These are phyloP conservation scores for Heterocephalus glaber DNA, from an alignment of 2,113 vertebrate genomes.

Conservation along the genomic window DNA sequence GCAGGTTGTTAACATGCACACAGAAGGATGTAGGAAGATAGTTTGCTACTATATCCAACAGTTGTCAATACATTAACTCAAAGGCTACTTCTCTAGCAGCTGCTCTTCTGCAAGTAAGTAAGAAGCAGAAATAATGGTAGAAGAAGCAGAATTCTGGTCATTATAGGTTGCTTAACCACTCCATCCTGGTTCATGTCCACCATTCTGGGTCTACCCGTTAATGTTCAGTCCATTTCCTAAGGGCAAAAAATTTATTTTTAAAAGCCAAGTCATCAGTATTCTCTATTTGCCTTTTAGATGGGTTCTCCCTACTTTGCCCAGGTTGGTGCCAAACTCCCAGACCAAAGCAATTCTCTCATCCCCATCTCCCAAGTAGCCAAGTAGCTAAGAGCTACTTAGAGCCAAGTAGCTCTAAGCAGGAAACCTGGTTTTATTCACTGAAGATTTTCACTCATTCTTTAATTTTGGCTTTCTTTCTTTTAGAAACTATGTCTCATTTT, in stretches of 20 bases:
- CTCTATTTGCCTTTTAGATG: background rate
- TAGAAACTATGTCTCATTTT: background rate
- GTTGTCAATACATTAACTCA: background rate
- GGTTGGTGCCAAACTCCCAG: background rate
- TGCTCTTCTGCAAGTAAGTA: background rate
- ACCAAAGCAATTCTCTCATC: background rate
- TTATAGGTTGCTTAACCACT: background rate
- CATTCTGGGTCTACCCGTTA: background rate
- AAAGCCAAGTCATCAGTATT: background rate
- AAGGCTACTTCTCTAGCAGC: background rate
- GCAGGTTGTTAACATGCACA: background rate
- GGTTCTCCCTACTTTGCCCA: background rate
- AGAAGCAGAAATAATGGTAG: constrained; percentile 13
- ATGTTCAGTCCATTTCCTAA: background rate
- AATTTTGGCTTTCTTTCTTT: constrained; percentile 14
- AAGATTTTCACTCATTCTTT: constrained; percentile 38
- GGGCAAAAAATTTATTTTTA: background rate
- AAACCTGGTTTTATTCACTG: constrained; percentile 11
- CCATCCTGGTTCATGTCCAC: background rate
- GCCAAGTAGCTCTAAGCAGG: no score
- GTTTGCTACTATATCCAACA: background rate
- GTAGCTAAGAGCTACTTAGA: no score
- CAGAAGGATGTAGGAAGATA: background rate
- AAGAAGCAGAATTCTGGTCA: background rate
- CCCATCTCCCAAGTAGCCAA: background rate